phyloP scores from a whole-genome alignment of 2,888 invertebrate genomes.

The Melinaea marsaeus region DNA sequence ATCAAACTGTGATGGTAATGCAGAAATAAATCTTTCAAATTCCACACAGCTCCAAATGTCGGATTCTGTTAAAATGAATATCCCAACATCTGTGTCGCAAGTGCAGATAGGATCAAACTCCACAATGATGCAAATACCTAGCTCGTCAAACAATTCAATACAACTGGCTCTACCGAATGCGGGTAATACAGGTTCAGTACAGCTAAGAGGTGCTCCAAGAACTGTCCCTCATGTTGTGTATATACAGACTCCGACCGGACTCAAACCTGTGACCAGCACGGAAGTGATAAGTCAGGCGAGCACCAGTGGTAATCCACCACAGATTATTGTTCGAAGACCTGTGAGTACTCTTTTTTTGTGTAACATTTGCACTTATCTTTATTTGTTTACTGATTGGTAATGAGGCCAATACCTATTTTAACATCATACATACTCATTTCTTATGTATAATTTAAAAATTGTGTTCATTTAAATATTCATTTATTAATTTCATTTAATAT shows the following conservation, averaged over 20 bases:
- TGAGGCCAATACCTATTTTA: too few species aligned
- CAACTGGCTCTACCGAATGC: conserved; percentile 52
- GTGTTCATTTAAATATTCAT: too few species aligned
- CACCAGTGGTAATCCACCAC: conserved; percentile 71
- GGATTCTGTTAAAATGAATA: conserved; percentile 62
- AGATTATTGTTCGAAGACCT: conserved; percentile 73
- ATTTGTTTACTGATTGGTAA: too few species aligned
- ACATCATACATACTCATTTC: too few species aligned
- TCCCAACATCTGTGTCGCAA: conserved; percentile 55
- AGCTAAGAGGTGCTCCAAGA: conserved; percentile 55
- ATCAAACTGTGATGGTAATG: conserved; percentile 56
- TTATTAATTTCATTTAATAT: too few species aligned
- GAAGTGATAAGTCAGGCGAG: conserved; percentile 72
- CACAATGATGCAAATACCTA: conserved; percentile 64
- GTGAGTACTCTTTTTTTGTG: conserved; percentile 51
- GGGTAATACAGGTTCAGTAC: conserved; percentile 43
- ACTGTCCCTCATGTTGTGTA: conserved; percentile 79
- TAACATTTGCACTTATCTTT: too few species aligned
- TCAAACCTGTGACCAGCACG: conserved; percentile 69
- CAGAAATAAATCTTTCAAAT: conserved; percentile 59
- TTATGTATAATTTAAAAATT: too few species aligned
- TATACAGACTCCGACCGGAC: conserved; percentile 75
- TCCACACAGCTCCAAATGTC: conserved; percentile 58
- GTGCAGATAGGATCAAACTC: conserved; percentile 60
- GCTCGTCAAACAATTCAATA: conserved; percentile 59